A percentile compares a stretch with the other conserved stretches of the same genome.
Evolutionary conservation across 2,113 vertebrate genomes (phyloP).

Genomic region (Scopus umbretta): DNA sequence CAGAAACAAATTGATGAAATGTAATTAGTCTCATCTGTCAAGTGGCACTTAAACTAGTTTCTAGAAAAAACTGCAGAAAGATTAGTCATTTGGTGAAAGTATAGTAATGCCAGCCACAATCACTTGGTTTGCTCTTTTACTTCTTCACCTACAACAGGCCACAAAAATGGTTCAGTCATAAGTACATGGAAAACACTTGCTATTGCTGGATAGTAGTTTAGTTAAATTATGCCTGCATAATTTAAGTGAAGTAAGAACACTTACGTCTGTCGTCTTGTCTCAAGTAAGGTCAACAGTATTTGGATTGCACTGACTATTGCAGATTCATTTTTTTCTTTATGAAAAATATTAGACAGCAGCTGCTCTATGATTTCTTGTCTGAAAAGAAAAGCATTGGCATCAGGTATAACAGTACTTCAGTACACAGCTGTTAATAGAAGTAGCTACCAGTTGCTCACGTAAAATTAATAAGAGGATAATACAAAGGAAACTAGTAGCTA

Average conservation of each 20-base stretch:
- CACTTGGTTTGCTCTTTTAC: neutral
- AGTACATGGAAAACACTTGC: neutral
- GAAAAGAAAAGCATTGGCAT: constrained; percentile 28
- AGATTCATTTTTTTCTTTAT: constrained; percentile 95
- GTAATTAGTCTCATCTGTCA: neutral
- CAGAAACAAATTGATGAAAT: neutral
- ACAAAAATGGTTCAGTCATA: neutral
- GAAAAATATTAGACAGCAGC: constrained; percentile 92
- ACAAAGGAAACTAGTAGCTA: neutral
- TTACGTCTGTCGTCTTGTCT: constrained; percentile 95
- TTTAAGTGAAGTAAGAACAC: constrained; percentile 3
- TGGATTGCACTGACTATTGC: constrained; percentile 98
- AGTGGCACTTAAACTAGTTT: neutral
- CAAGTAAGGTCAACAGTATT: constrained; percentile 93
- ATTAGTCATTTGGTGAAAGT: neutral
- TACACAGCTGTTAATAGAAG: neutral
- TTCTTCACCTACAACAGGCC: neutral
- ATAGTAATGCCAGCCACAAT: neutral
- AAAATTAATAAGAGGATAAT: neutral
- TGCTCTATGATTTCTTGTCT: constrained; percentile 97
- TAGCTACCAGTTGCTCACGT: neutral
- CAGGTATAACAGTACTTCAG: neutral
- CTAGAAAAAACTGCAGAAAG: neutral
- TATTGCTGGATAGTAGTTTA: neutral
- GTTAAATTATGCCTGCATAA: neutral